These are phyloP conservation scores for Xyrauchen texanus DNA, from an alignment of 2,113 vertebrate species.

Conservation along the genomic window DNA sequence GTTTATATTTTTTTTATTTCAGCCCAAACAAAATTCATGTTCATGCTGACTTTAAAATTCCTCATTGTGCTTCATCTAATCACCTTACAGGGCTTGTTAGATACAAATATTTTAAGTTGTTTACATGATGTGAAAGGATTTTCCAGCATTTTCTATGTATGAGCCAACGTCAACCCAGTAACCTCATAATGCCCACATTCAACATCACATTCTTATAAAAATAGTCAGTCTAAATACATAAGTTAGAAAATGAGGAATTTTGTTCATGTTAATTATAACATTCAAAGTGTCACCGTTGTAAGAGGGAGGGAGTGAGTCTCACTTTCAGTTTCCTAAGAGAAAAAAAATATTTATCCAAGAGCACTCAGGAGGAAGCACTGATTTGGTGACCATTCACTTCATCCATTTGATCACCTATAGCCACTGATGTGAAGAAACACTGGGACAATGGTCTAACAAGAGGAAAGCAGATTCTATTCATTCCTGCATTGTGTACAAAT, in stretches of 20 bases:
- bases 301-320: not conserved
- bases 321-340: not conserved
- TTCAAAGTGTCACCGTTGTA: not conserved
- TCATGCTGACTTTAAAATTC: no score
- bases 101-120: no score
- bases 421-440: not conserved
- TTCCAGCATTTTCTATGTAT: not conserved
- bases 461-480: not conserved
- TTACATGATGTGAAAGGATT: no score
- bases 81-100: no score
- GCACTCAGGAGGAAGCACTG: not conserved
- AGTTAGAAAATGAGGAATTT: slow-evolving; percentile 15
- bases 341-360: not conserved
- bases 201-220: not conserved
- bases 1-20: no score
- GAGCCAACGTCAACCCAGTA: not conserved
- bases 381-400: slow-evolving; percentile 5
- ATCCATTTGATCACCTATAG: not conserved
- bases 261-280: slow-evolving; percentile 1
- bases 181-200: slow-evolving; percentile 5
- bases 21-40: no score
- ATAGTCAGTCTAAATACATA: slow-evolving; percentile 6
- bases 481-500: not conserved
- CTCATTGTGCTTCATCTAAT: no score
- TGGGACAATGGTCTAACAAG: not conserved